phyloP scores from a whole-genome alignment of 2,888 invertebrate species.

The Folsomia candida region DNA sequence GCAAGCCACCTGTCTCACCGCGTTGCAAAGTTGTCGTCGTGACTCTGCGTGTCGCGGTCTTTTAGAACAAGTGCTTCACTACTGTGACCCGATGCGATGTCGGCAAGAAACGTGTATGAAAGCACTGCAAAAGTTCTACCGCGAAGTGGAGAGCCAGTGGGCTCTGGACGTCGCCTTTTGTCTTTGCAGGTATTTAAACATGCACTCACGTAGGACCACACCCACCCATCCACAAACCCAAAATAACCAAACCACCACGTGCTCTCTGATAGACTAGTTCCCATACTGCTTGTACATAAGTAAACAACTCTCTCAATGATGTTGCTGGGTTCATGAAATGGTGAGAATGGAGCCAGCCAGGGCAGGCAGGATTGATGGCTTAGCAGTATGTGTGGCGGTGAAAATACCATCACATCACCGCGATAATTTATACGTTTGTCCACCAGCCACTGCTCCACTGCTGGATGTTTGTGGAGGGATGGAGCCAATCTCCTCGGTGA shows the following conservation, averaged over 20 bases:
- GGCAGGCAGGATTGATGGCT: not conserved
- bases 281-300: not conserved
- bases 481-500: not conserved
- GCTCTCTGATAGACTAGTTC: not conserved
- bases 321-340: not conserved
- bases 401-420: too few species aligned
- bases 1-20: slow-evolving; percentile 83
- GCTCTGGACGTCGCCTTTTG: slow-evolving; percentile 89
- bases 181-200: slow-evolving; percentile 89
- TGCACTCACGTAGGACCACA: not conserved
- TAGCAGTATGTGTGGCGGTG: too few species aligned
- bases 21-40: slow-evolving; percentile 76
- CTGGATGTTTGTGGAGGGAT: not conserved
- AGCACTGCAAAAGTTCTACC: slow-evolving; percentile 79
- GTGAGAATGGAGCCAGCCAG: not conserved
- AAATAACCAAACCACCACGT: not conserved
- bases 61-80: slow-evolving; percentile 78
- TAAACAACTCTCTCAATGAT: not conserved
- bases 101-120: slow-evolving; percentile 84
- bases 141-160: slow-evolving; percentile 74
- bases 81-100: slow-evolving; percentile 74
- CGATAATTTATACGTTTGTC: not conserved
- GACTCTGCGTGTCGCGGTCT: slow-evolving; percentile 75
- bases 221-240: too few species aligned
- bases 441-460: not conserved